Percentiles rank a stretch among this genome's conserved stretches.
phyloP scores from a whole-genome alignment of 2,797 vertebrate species.

The Micropoecilia bifurca region DNA sequence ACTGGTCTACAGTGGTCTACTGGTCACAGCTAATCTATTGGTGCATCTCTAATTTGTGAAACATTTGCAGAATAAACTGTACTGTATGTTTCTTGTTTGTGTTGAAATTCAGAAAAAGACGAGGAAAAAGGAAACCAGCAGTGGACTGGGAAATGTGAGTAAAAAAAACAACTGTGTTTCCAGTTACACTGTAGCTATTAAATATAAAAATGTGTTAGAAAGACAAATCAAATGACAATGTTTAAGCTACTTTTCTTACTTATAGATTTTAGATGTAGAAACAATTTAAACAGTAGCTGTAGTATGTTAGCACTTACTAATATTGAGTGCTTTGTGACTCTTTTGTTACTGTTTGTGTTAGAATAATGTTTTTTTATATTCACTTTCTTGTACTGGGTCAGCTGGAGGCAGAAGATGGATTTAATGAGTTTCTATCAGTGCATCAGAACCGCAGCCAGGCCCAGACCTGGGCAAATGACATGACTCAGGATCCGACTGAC shows the following conservation, averaged over 20 bases:
- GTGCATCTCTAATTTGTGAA: background rate
- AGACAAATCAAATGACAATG: background rate
- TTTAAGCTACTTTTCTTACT: background rate
- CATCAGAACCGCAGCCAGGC: conserved; percentile 90
- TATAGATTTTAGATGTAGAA: no score
- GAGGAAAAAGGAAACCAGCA: conserved; percentile 44
- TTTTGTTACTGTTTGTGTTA: background rate
- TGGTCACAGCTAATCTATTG: background rate
- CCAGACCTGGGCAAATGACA: conserved; percentile 92
- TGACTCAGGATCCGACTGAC: conserved; percentile 53
- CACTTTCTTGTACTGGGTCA: conserved; percentile 57
- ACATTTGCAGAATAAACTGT: background rate
- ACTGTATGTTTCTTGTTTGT: background rate
- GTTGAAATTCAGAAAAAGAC: conserved; percentile 74
- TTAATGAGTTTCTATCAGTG: conserved; percentile 92
- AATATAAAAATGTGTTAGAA: background rate
- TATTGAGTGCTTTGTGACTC: background rate
- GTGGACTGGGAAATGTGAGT: conserved; percentile 84
- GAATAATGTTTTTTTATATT: background rate
- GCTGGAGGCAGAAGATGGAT: conserved; percentile 87
- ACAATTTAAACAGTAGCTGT: background rate
- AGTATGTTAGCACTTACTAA: background rate
- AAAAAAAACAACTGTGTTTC: background rate
- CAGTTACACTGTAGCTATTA: background rate
- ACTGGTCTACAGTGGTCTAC: no score